Evolutionary conservation across 2,888 invertebrate species (phyloP), one percentile per base, ranked within the genome.

Genomic region (Cheilosia vernalis): DNA sequence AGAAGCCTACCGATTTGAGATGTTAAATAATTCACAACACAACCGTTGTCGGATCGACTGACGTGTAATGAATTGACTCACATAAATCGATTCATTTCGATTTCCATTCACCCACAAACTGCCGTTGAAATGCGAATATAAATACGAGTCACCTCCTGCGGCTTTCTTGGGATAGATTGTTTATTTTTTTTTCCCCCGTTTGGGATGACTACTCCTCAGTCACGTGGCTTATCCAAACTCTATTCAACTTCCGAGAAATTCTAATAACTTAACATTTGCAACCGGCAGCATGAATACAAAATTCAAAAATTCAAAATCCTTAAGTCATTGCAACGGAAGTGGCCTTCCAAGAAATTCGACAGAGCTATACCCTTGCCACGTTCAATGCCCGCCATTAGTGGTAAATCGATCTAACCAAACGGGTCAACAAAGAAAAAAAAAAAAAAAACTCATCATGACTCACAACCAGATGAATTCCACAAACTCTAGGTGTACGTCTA

Each of bases 401-500:
- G 51, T 61, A 51, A 51, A 63, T 72, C 72, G 61, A 61, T 53
- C 72, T 63, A 61, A 72, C 55, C 63, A 24, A 24, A 64, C 63
- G n/a, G 40, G 13, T 33, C 47, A 47, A 27, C 30, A 30, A 73
- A 47, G 47, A 66, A 66, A 47, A 67, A 47, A 27, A 19, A 30
- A 73, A 47, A 56, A 66, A 66, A 47, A 67, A 76, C 21, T 42
- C 24, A 13, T 37, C 60, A 61, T 77, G 77, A 77, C 77, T 77
- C 77, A 77, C 60, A 53, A n/a, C 67, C 37, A 58, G 21, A 33
- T 21, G 58, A 76, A 49, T 63, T 55, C 63, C 44, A 53, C 55
- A 74, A 74, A 74, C 30, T 44, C 30, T 15, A 7, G 37, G 24
- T 24, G 5, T 37, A 51, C 53, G 9, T 15, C 13, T 19, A n/a